Evolutionary conservation across 2,797 vertebrate species (phyloP).

Genomic region (Eospalax fontanierii): DNA sequence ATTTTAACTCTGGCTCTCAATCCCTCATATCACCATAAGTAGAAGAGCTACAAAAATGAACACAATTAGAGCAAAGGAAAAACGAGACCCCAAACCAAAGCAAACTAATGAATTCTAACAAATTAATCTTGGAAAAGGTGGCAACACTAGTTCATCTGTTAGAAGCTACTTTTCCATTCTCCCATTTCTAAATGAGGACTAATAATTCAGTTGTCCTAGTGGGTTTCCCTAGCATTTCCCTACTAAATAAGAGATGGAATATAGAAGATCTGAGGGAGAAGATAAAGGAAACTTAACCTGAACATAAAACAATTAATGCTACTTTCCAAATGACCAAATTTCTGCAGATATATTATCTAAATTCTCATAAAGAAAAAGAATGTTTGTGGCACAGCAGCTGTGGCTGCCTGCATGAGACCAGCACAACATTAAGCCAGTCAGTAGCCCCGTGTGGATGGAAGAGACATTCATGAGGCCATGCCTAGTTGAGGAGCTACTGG

Average conservation of each 20-base stretch:
- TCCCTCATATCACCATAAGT: too few relatives aligned
- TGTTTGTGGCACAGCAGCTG: background rate
- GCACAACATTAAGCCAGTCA: background rate
- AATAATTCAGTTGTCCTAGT: slow-evolving; percentile 9
- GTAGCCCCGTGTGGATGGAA: background rate
- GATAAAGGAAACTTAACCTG: too few relatives aligned
- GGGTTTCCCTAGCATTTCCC: too few relatives aligned
- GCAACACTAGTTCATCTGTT: background rate
- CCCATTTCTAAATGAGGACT: slow-evolving; percentile 20
- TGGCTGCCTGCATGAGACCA: background rate
- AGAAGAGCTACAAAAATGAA: too few relatives aligned
- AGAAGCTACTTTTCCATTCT: slow-evolving; percentile 14
- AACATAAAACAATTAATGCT: slow-evolving; percentile 15
- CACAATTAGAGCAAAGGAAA: too few relatives aligned
- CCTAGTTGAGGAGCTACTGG: too few relatives aligned
- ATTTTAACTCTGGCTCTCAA: too few relatives aligned
- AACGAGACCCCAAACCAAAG: too few relatives aligned
- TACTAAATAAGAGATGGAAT: too few relatives aligned
- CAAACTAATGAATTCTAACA: too few relatives aligned
- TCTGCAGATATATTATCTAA: slow-evolving; percentile 11
- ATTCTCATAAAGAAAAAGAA: slow-evolving; percentile 47
- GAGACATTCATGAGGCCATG: background rate
- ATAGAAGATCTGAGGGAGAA: too few relatives aligned
- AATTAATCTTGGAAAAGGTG: too few relatives aligned
- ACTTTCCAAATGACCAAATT: slow-evolving; percentile 47